Evolutionary conservation across 2,797 vertebrate species (phyloP), one percentile per base, ranked within the genome.

Genomic region (Fistularia tabacaria): DNA sequence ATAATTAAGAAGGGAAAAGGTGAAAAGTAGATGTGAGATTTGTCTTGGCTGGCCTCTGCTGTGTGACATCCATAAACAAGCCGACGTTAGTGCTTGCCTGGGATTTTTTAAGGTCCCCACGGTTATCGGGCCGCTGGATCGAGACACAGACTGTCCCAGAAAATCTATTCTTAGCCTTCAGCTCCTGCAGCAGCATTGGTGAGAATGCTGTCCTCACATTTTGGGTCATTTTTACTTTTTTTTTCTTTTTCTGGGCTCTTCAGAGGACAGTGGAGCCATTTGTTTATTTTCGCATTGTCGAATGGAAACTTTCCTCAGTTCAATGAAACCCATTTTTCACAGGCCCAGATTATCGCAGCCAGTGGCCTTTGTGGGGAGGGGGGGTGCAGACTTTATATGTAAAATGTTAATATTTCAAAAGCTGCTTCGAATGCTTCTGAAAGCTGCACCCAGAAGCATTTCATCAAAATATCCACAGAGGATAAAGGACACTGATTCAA

Each of bases 311-410:
- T 45, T 25, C 25, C 5, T 25, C 25, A 25, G 2, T 25, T 14
- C 0, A 47, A n/a, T 13, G 9, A 11, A 49, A 12, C 37, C 9
- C 49, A 9, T 53, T 13, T 14, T 45, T n/a, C 8, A n/a, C 6
- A 13, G n/a, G n/a, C 57, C 48, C 73, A 99, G 96, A 71, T 95
- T 25, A 25, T 25, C 25, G 25, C 25, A 25, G 25, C 5, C 25
- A 25, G 25, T 25, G 25, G 25, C 25, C 25, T 25, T 25, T 25
- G n/a, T 25, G 25, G 25, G 25, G 25, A n/a, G 25, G 2, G 25
- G 2, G 25, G 2, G 25, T 25, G 5, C 25, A 25, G 25, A 25
- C 25, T 25, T 25, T 25, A 3, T 25, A 25, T 25, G 25, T 25
- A 25, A 25, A 25, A 25, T 25, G 25, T 25, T 25, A 25, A 25